A percentile compares a stretch with the other conserved stretches of the same genome.
phyloP scores from a whole-genome alignment of 2,113 vertebrate species.

The Crotalus helleri region DNA sequence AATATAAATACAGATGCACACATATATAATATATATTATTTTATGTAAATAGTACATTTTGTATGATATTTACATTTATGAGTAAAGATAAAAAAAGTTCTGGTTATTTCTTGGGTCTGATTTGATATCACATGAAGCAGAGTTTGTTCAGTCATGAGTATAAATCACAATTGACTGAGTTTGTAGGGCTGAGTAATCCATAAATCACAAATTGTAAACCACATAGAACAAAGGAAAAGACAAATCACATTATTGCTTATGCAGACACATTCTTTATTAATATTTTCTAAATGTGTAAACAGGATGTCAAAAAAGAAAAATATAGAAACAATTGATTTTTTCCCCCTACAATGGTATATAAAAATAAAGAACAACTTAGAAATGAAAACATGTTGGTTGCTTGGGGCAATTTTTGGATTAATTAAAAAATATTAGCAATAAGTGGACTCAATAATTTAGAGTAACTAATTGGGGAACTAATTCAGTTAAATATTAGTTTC shows the following conservation, averaged over 20 bases:
- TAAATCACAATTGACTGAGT: neutral
- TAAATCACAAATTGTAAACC: neutral
- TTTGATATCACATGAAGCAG: neutral
- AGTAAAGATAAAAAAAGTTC: neutral
- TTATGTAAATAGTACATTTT: neutral
- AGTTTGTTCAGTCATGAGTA: neutral
- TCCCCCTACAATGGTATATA: neutral
- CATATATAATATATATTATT: neutral
- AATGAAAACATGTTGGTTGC: neutral
- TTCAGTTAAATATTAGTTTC: neutral
- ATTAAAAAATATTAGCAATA: neutral
- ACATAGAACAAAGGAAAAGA: neutral
- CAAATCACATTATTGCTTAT: neutral
- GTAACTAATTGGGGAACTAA: neutral
- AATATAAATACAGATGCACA: neutral
- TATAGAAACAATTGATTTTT: neutral
- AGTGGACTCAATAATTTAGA: neutral
- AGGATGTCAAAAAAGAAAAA: neutral
- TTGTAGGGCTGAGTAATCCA: neutral
- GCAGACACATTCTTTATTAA: neutral
- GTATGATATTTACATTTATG: neutral
- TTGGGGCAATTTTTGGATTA: neutral
- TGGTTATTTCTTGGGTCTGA: neutral
- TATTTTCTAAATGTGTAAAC: neutral
- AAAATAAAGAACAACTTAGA: neutral